phyloP scores from a whole-genome alignment of 2,797 vertebrate genomes.

The Macroramphosus scolopax region DNA sequence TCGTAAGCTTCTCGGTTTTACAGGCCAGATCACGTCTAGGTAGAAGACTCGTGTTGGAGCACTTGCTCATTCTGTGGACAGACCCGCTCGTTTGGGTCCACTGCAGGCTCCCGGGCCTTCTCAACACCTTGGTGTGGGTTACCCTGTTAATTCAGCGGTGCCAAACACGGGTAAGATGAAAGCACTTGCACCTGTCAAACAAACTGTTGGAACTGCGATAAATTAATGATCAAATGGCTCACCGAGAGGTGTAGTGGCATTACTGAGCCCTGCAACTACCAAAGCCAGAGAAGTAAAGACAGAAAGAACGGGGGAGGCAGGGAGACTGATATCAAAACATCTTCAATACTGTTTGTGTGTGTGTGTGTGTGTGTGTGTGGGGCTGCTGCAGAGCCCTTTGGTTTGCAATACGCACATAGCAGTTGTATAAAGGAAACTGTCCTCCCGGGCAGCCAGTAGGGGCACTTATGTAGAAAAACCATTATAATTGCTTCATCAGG shows the following conservation, averaged over 20 bases:
- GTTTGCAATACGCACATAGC: conserved; percentile 5
- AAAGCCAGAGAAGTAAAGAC: conserved; percentile 68
- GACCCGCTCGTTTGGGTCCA: no score
- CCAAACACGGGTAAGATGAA: conserved; percentile 87
- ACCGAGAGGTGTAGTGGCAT: conserved; percentile 84
- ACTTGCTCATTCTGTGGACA: conserved; percentile 2
- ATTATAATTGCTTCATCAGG: no score
- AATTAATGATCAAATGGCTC: conserved; percentile 96
- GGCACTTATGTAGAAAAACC: no score
- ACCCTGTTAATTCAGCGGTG: conserved; percentile 67
- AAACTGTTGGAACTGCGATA: conserved; percentile 95
- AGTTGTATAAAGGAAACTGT: background rate
- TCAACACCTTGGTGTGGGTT: conserved; percentile 16
- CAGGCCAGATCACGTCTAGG: background rate
- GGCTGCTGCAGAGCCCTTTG: conserved; percentile 11
- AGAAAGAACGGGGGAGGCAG: background rate
- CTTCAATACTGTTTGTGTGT: no score
- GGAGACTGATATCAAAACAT: no score
- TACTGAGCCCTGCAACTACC: conserved; percentile 82
- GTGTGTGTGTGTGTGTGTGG: no score
- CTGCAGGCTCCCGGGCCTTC: conserved; percentile 31
- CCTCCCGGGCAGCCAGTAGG: no score
- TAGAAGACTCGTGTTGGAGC: background rate
- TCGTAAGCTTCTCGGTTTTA: no score
- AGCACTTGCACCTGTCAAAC: conserved; percentile 93